Evolutionary conservation across 2,888 invertebrate genomes (phyloP), one percentile per base, ranked within the genome.

Genomic region (Lottia scabra): DNA sequence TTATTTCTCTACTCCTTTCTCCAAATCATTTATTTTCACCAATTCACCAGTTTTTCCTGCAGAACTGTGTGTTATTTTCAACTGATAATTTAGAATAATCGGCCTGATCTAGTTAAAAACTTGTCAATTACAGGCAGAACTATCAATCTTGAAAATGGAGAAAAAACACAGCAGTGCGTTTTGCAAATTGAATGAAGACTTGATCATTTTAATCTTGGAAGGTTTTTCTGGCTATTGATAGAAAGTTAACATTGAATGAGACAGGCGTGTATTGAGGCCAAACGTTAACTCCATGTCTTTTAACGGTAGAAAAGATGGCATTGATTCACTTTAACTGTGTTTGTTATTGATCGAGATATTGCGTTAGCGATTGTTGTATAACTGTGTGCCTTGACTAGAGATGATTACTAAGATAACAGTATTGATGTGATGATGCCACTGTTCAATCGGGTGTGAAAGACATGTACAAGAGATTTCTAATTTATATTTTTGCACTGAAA

Each of bases 241-340:
- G 56, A 56, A 56, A 56, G 56, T 56, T 19, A 56, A 56, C 56
- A 56, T 56, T 56, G 56, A 56, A 56, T 56, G 56, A 56, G 56
- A 56, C 56, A 56, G 56, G 56, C 56, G 56, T 56, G 56, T 56
- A 56, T 56, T 19, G 56, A 56, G 56, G 56, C 56, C 56, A 56
- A 19, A 56, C 56, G 56, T 56, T 56, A 56, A 23, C 56, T 19
- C 56, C 56, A 56, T 56, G 56, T 56, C 19, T 56, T 56, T 56
- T 56, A 23, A 56, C 56, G 56, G 23, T 56, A 13, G 56, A 56
- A 38, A 38, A 56, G 56, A 23, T 23, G 23, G 56, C 56, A 56
- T 56, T 56, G 56, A 56, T 56, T 56, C 56, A 56, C 56, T 56
- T 56, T 56, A 56, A 56, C 56, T 56, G 56, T 56, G 56, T 56